A percentile compares a stretch with the other conserved stretches of the same genome.
phyloP scores from a whole-genome alignment of 2,888 invertebrate genomes.

The Zygothrica quintamaculata region DNA sequence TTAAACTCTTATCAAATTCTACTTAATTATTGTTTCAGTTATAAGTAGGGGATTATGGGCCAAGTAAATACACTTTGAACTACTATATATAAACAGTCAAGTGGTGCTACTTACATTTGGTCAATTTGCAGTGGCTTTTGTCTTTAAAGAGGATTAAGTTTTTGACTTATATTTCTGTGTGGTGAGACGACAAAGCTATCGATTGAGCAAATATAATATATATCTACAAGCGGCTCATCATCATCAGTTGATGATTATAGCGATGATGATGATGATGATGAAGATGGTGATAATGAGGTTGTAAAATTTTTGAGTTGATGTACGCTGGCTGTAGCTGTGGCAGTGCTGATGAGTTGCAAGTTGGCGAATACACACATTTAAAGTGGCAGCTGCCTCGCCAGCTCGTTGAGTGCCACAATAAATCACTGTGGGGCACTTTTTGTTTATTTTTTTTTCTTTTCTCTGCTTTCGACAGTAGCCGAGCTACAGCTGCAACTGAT shows the following conservation, averaged over 20 bases:
- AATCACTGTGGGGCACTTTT: constrained; percentile 73
- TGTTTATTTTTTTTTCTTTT: too few species aligned
- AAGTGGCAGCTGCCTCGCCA: constrained; percentile 38
- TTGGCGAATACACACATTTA: constrained; percentile 27
- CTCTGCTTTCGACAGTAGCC: constrained; percentile 3
- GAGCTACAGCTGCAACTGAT: constrained; percentile 26
- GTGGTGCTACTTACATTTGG: too few species aligned
- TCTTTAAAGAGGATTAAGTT: too few species aligned
- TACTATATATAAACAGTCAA: too few species aligned
- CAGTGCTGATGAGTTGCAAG: constrained; percentile 38
- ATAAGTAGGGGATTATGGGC: too few species aligned
- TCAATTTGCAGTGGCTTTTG: too few species aligned
- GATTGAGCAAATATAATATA: constrained; percentile 25
- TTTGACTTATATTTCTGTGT: too few species aligned
- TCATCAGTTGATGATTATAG: constrained; percentile 25
- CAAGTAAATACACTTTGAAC: too few species aligned
- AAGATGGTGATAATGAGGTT: constrained; percentile 4
- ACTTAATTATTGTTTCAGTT: too few species aligned
- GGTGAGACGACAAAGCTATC: constrained; percentile 18
- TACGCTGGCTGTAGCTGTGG: constrained; percentile 1
- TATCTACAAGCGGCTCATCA: constrained; percentile 5
- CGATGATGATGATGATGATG: constrained; percentile 14
- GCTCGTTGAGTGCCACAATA: constrained; percentile 65
- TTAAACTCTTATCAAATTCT: too few species aligned
- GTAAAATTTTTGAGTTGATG: too few species aligned